Evolutionary conservation across 92 coral and sea anemone species (phyloP), one percentile per base, ranked within the genome.

Genomic region (Blastomussa wellsi): DNA sequence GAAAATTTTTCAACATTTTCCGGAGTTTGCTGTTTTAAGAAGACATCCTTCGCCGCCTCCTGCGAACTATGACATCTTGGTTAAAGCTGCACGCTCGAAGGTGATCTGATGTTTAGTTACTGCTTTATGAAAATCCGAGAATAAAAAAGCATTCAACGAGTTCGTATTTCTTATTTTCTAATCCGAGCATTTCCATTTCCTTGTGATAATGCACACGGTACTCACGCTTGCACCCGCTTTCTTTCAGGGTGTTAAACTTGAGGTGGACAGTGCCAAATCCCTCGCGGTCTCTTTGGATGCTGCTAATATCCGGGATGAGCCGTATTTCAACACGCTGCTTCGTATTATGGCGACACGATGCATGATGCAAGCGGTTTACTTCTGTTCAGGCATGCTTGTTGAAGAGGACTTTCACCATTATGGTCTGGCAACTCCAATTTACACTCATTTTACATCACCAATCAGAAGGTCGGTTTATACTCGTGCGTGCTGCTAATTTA

Each of bases 331-430:
- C 95, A 96, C 97, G 19, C 89, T 96, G 88, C 94, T 96, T 74
- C 98, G 99, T 77, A 94, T 96, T 81, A 81, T 96, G 89, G 94
- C 99, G 65, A 96, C 99, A 20, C 94, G 99, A 52, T 92, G 99
- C 92, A 96, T 96, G 99, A 94, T 96, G 98, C 98, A 96, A 89
- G 99, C 99, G 71, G 97, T 96, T 55, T 96, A 96, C 90, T 96
- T 96, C 88, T 96, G 99, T 87, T 94, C 98, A 85, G 99, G 99
- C 86, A 91, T 91, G 92, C 85, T 96, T 74, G 89, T 93, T 74
- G 85, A 91, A 76, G 99, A 94, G 49, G 95, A 96, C 84, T 96
- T 91, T 65, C 88, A 51, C 12, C 99, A 96, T 88, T 96, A 96
- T 86, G 99, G 99, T 67, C 89, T 96, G 85, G 99, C 99, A 35